Conservation (phyloP, 2,113 vertebrate species). For the Triplophysa dalaica region DNA sequence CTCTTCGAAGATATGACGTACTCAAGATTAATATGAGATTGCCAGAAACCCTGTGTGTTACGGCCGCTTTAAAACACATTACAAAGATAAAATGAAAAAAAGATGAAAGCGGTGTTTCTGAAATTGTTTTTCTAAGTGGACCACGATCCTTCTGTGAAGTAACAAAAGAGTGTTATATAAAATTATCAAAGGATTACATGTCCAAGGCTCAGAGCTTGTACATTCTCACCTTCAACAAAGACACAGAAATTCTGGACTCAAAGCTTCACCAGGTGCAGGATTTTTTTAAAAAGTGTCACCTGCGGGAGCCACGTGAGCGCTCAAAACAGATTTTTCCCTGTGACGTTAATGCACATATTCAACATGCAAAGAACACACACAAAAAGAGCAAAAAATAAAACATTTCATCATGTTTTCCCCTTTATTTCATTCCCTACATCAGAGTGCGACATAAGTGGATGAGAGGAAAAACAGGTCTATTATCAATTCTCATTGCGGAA, state of each 20-base stretch:
- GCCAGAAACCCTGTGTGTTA: too few relatives aligned
- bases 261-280: not conserved
- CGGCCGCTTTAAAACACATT: not conserved
- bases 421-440: conserved; percentile 51
- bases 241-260: not conserved
- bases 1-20: too few relatives aligned
- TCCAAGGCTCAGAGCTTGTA: not conserved
- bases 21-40: too few relatives aligned
- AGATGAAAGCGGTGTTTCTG: too few relatives aligned
- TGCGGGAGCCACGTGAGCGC: not conserved
- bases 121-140: too few relatives aligned
- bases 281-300: not conserved
- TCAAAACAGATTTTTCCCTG: not conserved
- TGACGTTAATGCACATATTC: conserved; percentile 8
- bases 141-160: not conserved
- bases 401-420: conserved; percentile 63
- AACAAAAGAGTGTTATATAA: not conserved
- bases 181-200: not conserved
- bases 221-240: not conserved
- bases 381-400: not conserved
- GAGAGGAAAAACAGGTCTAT: conserved; percentile 54
- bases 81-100: not conserved
- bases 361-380: conserved; percentile 4
- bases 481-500: conserved; percentile 51
- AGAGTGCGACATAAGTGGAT: conserved; percentile 47